A percentile compares a stretch with the other conserved stretches of the same genome.
Conservation (phyloP, 1,140 invertebrate species). For the Papilio xuthus region DNA sequence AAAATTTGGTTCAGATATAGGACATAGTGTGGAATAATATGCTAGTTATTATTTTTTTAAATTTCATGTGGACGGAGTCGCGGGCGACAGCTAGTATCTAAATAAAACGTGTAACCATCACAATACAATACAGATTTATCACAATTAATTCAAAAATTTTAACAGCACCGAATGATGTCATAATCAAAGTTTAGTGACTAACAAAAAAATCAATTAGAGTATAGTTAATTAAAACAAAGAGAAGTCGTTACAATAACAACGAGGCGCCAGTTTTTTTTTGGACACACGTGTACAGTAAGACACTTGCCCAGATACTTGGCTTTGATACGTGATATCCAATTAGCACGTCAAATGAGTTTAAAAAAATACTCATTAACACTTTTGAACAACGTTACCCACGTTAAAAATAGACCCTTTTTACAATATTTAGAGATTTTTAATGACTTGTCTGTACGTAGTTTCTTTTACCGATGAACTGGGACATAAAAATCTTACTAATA, state of each 20-base stretch:
- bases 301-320: background rate
- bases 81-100: too few relatives aligned
- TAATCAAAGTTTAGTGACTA: background rate
- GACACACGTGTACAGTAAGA: background rate
- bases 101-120: background rate
- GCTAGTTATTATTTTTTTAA: too few relatives aligned
- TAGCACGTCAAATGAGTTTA: background rate
- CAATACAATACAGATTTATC: background rate
- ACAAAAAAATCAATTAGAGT: background rate
- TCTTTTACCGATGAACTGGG: too few relatives aligned
- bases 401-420: background rate
- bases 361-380: slow-evolving; percentile 14
- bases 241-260: background rate
- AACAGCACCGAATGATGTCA: background rate
- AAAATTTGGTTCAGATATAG: too few relatives aligned
- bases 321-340: slow-evolving; percentile 23
- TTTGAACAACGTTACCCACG: background rate
- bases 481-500: too few relatives aligned
- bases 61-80: too few relatives aligned
- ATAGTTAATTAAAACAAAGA: slow-evolving; percentile 1
- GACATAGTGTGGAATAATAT: too few relatives aligned
- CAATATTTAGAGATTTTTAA: background rate
- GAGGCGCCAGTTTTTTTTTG: slow-evolving; percentile 10
- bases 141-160: background rate
- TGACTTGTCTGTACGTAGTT: background rate